These are phyloP conservation scores for Pandemis heparana DNA, from an alignment of 2,888 invertebrate species.

Conservation along the genomic window DNA sequence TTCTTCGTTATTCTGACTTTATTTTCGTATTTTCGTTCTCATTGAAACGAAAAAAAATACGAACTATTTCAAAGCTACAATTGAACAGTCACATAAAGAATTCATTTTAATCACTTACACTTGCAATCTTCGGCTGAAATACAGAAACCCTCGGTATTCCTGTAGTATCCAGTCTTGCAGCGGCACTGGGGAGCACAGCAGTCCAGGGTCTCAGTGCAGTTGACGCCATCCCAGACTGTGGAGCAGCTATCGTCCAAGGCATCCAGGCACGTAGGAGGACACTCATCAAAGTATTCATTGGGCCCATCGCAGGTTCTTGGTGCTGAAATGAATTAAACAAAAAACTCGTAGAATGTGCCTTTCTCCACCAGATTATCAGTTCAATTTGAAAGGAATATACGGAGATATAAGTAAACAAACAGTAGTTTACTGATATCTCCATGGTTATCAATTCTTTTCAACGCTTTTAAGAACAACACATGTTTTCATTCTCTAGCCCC, in stretches of 20 bases:
- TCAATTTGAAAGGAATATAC: too few species aligned
- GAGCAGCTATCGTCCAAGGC: conserved; percentile 1
- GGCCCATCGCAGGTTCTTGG: conserved; percentile 24
- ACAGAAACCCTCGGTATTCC: conserved; percentile 5
- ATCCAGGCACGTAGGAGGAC: conserved; percentile 9
- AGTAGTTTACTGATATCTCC: too few species aligned
- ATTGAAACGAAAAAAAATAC: neutral
- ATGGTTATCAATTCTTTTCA: too few species aligned
- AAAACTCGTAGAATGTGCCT: too few species aligned
- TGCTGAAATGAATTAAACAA: conserved; percentile 1
- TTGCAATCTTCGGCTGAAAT: conserved; percentile 9
- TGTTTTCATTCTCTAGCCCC: too few species aligned
- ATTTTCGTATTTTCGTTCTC: neutral
- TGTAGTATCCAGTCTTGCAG: conserved; percentile 15
- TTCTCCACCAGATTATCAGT: too few species aligned
- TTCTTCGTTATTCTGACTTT: too few species aligned
- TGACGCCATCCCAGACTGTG: neutral
- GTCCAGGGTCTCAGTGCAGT: conserved; percentile 2
- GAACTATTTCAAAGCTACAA: neutral
- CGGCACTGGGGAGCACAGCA: conserved; percentile 9
- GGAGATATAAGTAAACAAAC: too few species aligned
- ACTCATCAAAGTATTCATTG: conserved; percentile 35
- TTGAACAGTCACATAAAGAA: too few species aligned
- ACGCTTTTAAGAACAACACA: too few species aligned
- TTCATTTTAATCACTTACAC: neutral